Evolutionary conservation across 23 tunicate genomes (phyloP).

Genomic region (Corella eumyota): DNA sequence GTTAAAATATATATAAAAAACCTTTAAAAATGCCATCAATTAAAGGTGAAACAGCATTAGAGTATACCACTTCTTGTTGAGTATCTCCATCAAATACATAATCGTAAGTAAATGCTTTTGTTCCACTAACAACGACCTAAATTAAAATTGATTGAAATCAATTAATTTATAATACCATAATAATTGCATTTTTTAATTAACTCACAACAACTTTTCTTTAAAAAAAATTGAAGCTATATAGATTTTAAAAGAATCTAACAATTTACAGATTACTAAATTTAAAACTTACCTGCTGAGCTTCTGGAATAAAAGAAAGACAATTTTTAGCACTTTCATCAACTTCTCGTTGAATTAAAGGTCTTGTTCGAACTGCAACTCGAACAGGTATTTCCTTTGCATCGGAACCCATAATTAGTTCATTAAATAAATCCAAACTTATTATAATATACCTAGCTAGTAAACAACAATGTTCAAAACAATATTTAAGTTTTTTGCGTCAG

Average conservation of each 20-base stretch:
- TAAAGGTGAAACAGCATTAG: slow-evolving; percentile 41
- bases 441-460: too few species aligned
- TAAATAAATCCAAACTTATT: too few species aligned
- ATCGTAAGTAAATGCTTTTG: slow-evolving; percentile 73
- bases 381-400: slow-evolving; percentile 71
- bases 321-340: slow-evolving; percentile 50
- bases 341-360: slow-evolving; percentile 64
- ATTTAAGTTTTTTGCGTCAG: too few species aligned
- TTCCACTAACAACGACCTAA: slow-evolving; percentile 44
- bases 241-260: too few species aligned
- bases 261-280: neutral
- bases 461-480: too few species aligned
- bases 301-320: slow-evolving; percentile 47
- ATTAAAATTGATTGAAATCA: neutral
- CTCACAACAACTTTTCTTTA: too few species aligned
- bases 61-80: slow-evolving; percentile 50
- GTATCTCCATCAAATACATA: slow-evolving; percentile 45
- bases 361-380: slow-evolving; percentile 57
- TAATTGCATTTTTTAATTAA: too few species aligned
- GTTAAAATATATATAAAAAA: too few species aligned
- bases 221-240: too few species aligned
- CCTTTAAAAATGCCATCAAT: slow-evolving; percentile 72
- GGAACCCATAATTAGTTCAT: too few species aligned
- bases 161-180: neutral
- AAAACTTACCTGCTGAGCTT: slow-evolving; percentile 48